Evolutionary conservation across 2,113 vertebrate species (phyloP).

Genomic region (Myanophis thanlyinensis): DNA sequence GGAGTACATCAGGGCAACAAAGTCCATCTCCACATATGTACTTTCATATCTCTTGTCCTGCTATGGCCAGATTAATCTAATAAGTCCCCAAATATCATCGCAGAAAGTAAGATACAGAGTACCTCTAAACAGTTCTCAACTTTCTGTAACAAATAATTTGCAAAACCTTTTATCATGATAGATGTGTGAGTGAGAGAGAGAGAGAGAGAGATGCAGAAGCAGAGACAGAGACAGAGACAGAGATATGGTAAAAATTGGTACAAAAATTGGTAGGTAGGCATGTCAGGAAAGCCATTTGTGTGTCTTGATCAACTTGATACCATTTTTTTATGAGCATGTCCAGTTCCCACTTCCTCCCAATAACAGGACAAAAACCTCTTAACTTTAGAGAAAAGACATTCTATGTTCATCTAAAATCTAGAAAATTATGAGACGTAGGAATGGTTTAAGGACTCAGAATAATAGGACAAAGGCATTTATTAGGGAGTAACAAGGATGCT

Average conservation of each 20-base stretch:
- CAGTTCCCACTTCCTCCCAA: not conserved
- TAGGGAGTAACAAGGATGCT: not conserved
- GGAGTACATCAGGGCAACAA: not conserved
- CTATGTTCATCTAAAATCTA: not conserved
- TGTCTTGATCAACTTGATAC: not conserved
- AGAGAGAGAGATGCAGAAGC: not conserved
- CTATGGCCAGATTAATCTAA: not conserved
- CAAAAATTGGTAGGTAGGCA: not conserved
- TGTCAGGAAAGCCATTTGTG: not conserved
- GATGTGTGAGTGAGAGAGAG: not conserved
- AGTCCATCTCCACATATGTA: not conserved
- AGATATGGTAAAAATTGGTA: not conserved
- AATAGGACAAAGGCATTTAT: not conserved
- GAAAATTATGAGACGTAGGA: not conserved
- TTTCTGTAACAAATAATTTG: not conserved
- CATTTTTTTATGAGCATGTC: not conserved
- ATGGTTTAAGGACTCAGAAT: not conserved
- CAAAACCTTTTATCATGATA: not conserved
- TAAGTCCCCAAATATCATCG: not conserved
- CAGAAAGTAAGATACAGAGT: not conserved
- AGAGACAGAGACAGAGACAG: too few relatives aligned
- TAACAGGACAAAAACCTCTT: not conserved
- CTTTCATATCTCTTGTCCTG: not conserved
- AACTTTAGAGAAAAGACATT: not conserved
- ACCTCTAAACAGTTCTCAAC: not conserved